Base-by-base conservation (phyloP, 1,140 invertebrate species). In the Scaptomyza montana region DNA sequence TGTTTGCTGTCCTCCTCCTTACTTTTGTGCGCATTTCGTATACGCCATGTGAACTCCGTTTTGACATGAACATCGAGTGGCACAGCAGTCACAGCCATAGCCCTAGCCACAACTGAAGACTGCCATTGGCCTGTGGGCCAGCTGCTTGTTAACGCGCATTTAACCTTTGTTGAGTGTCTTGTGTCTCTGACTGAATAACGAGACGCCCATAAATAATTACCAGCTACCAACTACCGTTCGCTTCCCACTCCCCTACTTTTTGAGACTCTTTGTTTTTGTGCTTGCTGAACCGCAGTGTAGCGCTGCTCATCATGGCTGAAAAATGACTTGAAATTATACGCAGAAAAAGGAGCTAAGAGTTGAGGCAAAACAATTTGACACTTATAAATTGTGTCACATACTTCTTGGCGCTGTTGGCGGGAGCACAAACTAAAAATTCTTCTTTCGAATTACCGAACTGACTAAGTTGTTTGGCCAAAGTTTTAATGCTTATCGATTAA, bases 321-420 rank as follows among this genome's bases (percentile, higher is more conserved):
- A 86, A 87, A 86, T 87, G 43, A 78, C 71, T 67, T 78, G 69
- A 73, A 86, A 87, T 86, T 86, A 82, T 77, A 77, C 70, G 6
- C 30, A 7, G 6, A 65, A 80, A 71, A 63, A 30, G 41, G 43
- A 43, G 36, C 45, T 39, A 10, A 46, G 41, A 65, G 63, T 21
- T 13, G 43, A 33, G 39, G 21, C 53, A 71, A 65, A 72, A 82
- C 77, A 82, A 86, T 69, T 82, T 87, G 82, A 82, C 78, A 82
- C 84, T 87, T 82, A 89, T 87, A 82, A 86, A 86, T 86, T 78
- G 76, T 79, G 79, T 82, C 78, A 89, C 79, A 89, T 89, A 74
- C 75, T 82, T 72, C 66, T 63, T 76, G 78, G 70, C 74, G 81
- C 55, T 47, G 70, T 33, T 30, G 0, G 30, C 33, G 8, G 8